Conservation (phyloP, 2,797 vertebrate genomes). For the Eutrigla gurnardus region DNA sequence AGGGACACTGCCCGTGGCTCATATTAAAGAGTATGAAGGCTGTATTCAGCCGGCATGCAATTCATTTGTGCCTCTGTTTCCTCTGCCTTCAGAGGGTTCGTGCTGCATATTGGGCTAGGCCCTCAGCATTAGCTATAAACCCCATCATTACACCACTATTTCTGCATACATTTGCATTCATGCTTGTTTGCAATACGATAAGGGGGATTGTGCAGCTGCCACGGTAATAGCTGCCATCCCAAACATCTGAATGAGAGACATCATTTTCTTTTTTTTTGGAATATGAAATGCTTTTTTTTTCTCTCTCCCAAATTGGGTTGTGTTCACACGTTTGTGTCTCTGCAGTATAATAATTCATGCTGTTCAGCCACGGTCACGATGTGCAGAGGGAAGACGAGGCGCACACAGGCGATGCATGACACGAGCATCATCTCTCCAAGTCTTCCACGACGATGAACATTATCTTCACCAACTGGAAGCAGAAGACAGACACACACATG, state of each 20-base stretch:
- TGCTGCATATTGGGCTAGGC: slow-evolving; percentile 39
- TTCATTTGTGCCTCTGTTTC: slow-evolving; percentile 66
- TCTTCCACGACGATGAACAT: slow-evolving; percentile 80
- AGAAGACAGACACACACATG: slow-evolving; percentile 28
- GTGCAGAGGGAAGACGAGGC: slow-evolving; percentile 53
- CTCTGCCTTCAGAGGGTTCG: slow-evolving; percentile 57
- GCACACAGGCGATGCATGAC: slow-evolving; percentile 57
- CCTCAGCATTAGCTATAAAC: slow-evolving; percentile 48
- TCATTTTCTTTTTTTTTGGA: neutral
- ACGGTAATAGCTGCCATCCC: slow-evolving; percentile 18
- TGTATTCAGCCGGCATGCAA: slow-evolving; percentile 64
- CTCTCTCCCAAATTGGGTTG: neutral
- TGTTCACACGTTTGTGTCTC: slow-evolving; percentile 11
- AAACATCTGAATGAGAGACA: slow-evolving; percentile 20
- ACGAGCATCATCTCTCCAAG: slow-evolving; percentile 69
- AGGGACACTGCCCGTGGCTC: slow-evolving; percentile 76
- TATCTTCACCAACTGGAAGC: slow-evolving; percentile 74
- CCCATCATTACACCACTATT: slow-evolving; percentile 55
- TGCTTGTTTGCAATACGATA: slow-evolving; percentile 46
- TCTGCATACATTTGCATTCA: slow-evolving; percentile 67
- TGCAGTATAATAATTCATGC: slow-evolving; percentile 41
- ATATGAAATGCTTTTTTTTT: slow-evolving; percentile 19
- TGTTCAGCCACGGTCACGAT: slow-evolving; percentile 41
- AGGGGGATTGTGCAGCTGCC: slow-evolving; percentile 44
- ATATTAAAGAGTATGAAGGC: slow-evolving; percentile 69